A percentile compares a stretch with the other conserved stretches of the same genome.
Evolutionary conservation across 2,113 vertebrate species (phyloP).

Genomic region (Sylvilagus bachmani): DNA sequence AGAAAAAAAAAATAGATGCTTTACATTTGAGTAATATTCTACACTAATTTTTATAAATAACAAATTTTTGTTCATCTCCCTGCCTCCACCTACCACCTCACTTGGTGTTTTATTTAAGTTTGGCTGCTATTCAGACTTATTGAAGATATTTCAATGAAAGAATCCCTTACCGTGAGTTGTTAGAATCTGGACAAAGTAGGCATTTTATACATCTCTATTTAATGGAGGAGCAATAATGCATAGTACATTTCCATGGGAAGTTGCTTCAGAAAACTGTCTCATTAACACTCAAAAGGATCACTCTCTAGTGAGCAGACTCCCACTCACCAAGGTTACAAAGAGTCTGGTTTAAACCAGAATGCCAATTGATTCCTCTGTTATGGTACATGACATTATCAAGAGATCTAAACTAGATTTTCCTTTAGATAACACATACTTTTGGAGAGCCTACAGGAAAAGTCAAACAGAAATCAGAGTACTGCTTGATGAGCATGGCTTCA

Average conservation of each 20-base stretch:
- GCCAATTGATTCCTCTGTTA: not conserved
- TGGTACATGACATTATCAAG: not conserved
- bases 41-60: not conserved
- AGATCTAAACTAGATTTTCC: not conserved
- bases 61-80: not conserved
- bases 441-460: not conserved
- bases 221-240: not conserved
- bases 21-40: slow-evolving; percentile 39
- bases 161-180: not conserved
- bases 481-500: not conserved
- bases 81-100: not conserved
- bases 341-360: not conserved
- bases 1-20: slow-evolving; percentile 65
- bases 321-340: not conserved
- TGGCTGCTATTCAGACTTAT: not conserved
- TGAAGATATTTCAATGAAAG: not conserved
- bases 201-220: slow-evolving; percentile 8
- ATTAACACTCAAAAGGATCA: not conserved
- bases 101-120: slow-evolving; percentile 25
- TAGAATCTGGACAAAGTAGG: not conserved
- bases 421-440: not conserved
- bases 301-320: not conserved
- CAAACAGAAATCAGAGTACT: not conserved
- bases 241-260: not conserved
- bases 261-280: not conserved